phyloP scores from a whole-genome alignment of 2,888 invertebrate species.

The Timema cristinae region DNA sequence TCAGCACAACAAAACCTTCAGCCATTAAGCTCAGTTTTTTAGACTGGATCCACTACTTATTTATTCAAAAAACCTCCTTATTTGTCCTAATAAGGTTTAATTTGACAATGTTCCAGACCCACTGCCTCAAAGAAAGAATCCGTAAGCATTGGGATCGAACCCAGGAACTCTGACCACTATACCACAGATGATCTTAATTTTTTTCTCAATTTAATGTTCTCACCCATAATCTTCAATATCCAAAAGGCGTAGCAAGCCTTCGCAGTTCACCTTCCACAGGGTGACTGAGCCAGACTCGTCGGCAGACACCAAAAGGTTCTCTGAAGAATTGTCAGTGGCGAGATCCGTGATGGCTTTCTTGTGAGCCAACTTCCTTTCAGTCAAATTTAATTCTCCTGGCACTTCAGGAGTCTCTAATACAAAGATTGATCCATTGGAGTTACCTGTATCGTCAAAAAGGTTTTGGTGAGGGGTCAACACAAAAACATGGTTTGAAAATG shows the following conservation, averaged over 20 bases:
- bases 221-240: neutral
- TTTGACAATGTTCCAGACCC: no score
- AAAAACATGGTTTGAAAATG: neutral
- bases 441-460: conserved; percentile 31
- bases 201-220: neutral
- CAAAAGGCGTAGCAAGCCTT: neutral
- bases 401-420: conserved; percentile 35
- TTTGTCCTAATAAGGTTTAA: no score
- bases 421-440: conserved; percentile 36
- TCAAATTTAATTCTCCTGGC: conserved; percentile 33
- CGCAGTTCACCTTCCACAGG: conserved; percentile 33
- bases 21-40: no score
- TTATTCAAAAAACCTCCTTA: no score
- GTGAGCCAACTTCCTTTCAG: conserved; percentile 37
- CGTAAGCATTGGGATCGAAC: no score
- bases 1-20: no score
- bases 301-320: conserved; percentile 36
- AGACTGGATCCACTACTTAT: no score
- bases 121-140: no score
- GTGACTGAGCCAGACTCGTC: conserved; percentile 38
- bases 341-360: conserved; percentile 36
- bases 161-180: no score
- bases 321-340: conserved; percentile 28
- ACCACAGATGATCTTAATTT: no score
- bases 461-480: neutral